phyloP scores from a whole-genome alignment of 2,888 invertebrate genomes.

The Drosophila longiperda region DNA sequence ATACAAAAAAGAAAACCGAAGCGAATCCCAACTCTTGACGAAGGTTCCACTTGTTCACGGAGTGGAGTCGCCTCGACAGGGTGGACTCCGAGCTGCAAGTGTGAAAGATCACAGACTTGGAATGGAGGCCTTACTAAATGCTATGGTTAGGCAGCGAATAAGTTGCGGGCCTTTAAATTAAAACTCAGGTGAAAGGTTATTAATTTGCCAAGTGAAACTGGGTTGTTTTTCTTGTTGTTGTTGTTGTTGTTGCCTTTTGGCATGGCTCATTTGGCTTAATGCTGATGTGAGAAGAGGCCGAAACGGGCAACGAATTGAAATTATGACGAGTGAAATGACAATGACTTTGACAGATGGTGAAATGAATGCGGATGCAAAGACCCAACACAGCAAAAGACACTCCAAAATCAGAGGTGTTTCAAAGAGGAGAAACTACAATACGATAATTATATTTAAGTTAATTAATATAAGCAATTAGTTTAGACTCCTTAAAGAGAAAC shows the following conservation, averaged over 20 bases:
- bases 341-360: conserved; percentile 39
- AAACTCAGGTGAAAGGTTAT: conserved; percentile 80
- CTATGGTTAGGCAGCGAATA: conserved; percentile 48
- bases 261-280: conserved; percentile 73
- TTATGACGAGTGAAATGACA: conserved; percentile 46
- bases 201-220: conserved; percentile 71
- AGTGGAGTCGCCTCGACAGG: conserved; percentile 9
- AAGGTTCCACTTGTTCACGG: conserved; percentile 59
- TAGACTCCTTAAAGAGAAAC: neutral
- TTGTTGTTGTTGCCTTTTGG: conserved; percentile 34
- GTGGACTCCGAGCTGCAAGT: conserved; percentile 29
- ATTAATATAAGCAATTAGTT: neutral
- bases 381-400: neutral
- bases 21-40: conserved; percentile 58
- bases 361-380: conserved; percentile 47
- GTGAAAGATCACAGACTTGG: neutral
- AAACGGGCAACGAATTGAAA: conserved; percentile 25
- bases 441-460: neutral
- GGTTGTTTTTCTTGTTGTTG: conserved; percentile 39
- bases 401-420: neutral
- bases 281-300: conserved; percentile 46
- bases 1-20: neutral
- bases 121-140: conserved; percentile 27
- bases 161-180: conserved; percentile 74
- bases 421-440: neutral